phyloP scores from a whole-genome alignment of 1,140 invertebrate species.

The Zaprionus ornatus region DNA sequence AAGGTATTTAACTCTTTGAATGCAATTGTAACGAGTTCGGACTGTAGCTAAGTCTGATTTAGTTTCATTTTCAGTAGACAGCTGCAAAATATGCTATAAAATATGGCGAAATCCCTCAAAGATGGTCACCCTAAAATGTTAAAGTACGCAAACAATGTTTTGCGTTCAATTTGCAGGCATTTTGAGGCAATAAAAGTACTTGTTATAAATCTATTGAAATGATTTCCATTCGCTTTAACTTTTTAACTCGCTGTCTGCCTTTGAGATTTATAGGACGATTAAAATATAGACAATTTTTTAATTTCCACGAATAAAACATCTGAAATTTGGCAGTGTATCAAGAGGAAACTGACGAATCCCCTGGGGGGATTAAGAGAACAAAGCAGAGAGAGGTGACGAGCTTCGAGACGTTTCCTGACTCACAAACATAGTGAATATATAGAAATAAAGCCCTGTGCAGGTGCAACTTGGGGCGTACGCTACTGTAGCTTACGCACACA shows the following conservation, averaged over 20 bases:
- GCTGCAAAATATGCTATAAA: background rate
- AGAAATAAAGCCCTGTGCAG: background rate
- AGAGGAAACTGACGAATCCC: slow-evolving; percentile 4
- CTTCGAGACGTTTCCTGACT: background rate
- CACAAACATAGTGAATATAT: background rate
- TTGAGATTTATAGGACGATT: slow-evolving; percentile 20
- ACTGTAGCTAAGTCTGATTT: background rate
- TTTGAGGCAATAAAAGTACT: background rate
- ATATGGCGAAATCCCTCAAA: background rate
- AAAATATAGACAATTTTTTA: slow-evolving; percentile 13
- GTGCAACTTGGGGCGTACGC: slow-evolving; percentile 34
- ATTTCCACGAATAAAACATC: slow-evolving; percentile 31
- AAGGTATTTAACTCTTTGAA: background rate
- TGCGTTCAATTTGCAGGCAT: background rate
- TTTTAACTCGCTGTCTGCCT: slow-evolving; percentile 2
- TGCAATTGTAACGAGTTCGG: background rate
- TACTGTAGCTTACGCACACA: slow-evolving; percentile 47
- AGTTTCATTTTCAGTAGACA: background rate
- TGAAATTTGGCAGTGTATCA: slow-evolving; percentile 27
- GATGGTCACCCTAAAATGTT: background rate
- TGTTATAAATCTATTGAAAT: background rate
- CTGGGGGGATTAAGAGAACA: background rate
- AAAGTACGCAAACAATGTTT: background rate
- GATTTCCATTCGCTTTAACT: background rate
- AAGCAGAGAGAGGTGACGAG: background rate